Evolutionary conservation across 2,888 invertebrate genomes (phyloP).

Genomic region (Salticus scenicus): DNA sequence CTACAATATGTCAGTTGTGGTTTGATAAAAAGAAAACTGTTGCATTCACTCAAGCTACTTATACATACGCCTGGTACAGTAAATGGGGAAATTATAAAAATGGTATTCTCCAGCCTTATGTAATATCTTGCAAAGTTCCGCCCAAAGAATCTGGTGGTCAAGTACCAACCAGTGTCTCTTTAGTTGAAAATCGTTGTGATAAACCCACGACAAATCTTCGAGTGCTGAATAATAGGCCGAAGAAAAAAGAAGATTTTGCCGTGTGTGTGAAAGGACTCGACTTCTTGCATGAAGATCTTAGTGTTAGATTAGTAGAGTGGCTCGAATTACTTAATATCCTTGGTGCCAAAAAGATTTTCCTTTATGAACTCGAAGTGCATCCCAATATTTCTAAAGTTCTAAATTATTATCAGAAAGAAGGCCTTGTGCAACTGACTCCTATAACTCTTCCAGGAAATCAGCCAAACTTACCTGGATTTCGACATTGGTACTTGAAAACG

Average conservation of each 20-base stretch:
- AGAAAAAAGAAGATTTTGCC: constrained; percentile 85
- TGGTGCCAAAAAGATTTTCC: constrained; percentile 93
- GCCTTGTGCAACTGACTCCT: constrained; percentile 78
- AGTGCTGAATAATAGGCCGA: constrained; percentile 86
- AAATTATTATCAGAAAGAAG: constrained; percentile 79
- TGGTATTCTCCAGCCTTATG: constrained; percentile 91
- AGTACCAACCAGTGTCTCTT: constrained; percentile 82
- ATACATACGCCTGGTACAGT: constrained; percentile 94
- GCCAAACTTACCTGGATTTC: constrained; percentile 76
- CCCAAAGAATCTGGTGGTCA: constrained; percentile 62
- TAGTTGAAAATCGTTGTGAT: constrained; percentile 90
- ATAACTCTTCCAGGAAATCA: constrained; percentile 79
- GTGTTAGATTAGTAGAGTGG: constrained; percentile 94
- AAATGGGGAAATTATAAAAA: constrained; percentile 96
- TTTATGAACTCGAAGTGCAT: constrained; percentile 90
- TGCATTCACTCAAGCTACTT: constrained; percentile 90
- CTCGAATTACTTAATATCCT: constrained; percentile 89
- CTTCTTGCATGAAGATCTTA: constrained; percentile 92
- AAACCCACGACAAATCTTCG: constrained; percentile 87
- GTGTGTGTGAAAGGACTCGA: constrained; percentile 96
- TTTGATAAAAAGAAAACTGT: constrained; percentile 75
- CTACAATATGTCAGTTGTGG: constrained; percentile 80
- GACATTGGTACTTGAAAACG: constrained; percentile 76
- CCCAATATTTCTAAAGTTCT: constrained; percentile 90
- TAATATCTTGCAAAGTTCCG: constrained; percentile 91